Conservation (phyloP, 1,140 invertebrate species). For the Drosophila grimshawi region DNA sequence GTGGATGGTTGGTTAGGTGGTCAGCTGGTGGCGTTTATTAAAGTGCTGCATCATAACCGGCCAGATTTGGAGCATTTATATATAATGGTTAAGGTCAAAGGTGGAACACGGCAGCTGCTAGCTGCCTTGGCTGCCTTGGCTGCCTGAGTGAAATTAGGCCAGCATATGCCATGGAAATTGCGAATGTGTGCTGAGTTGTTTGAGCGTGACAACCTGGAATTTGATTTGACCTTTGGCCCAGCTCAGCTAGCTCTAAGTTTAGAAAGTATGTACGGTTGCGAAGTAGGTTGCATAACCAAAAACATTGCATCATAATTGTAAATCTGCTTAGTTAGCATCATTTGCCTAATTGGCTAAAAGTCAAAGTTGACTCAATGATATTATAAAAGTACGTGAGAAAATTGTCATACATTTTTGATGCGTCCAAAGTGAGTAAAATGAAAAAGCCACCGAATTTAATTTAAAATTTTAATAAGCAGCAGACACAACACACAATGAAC, state of each 20-base stretch:
- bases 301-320: constrained; percentile 6
- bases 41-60: constrained; percentile 40
- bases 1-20: background rate
- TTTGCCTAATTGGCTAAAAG: background rate
- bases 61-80: constrained; percentile 15
- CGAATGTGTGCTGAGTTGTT: constrained; percentile 27
- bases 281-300: background rate
- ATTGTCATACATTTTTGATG: constrained; percentile 16
- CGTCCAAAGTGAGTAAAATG: background rate
- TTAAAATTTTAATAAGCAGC: constrained; percentile 6
- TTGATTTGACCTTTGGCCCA: constrained; percentile 38
- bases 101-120: constrained; percentile 25
- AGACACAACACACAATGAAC: background rate
- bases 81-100: constrained; percentile 37
- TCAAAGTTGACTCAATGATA: constrained; percentile 10
- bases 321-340: background rate
- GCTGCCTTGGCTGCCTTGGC: background rate
- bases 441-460: constrained; percentile 10
- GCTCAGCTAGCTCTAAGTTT: constrained; percentile 2
- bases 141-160: constrained; percentile 34
- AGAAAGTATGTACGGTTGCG: background rate
- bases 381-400: background rate
- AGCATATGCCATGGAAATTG: constrained; percentile 30
- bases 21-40: constrained; percentile 35
- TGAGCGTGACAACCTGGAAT: constrained; percentile 37